phyloP scores from a whole-genome alignment of 2,113 vertebrate genomes.

The Lophotis ruficrista region DNA sequence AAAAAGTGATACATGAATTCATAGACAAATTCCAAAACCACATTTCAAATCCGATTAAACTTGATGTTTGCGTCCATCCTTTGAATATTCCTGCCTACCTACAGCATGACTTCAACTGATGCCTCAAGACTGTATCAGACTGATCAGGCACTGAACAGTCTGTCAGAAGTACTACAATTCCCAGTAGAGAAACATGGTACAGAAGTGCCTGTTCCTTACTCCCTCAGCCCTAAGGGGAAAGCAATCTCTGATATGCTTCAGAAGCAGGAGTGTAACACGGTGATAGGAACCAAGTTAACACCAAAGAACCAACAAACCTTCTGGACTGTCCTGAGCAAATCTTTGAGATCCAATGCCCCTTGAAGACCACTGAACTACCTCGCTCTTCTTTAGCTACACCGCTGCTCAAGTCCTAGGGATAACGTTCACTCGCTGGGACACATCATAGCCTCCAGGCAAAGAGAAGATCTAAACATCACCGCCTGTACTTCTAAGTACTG shows the following conservation, averaged over 20 bases:
- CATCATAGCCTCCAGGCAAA: background rate
- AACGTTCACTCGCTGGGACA: background rate
- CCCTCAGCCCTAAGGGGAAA: background rate
- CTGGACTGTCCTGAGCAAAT: background rate
- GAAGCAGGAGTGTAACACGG: background rate
- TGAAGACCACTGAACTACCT: background rate
- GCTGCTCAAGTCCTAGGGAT: background rate
- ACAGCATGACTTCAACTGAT: background rate
- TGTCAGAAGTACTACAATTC: background rate
- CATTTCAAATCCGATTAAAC: background rate
- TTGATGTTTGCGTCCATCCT: background rate
- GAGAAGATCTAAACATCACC: accelerated
- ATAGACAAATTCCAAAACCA: background rate
- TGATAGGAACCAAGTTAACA: background rate
- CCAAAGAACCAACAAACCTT: background rate
- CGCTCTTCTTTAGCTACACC: background rate
- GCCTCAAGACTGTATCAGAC: background rate
- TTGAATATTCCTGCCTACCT: background rate
- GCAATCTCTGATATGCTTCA: background rate
- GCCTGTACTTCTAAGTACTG: background rate
- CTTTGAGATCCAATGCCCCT: background rate
- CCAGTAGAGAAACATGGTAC: background rate
- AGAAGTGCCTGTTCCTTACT: background rate
- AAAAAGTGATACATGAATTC: background rate
- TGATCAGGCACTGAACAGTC: background rate